A percentile compares a stretch with the other conserved stretches of the same genome.
phyloP scores from a whole-genome alignment of 2,113 vertebrate genomes.

The Rhinolophus ferrumequinum region DNA sequence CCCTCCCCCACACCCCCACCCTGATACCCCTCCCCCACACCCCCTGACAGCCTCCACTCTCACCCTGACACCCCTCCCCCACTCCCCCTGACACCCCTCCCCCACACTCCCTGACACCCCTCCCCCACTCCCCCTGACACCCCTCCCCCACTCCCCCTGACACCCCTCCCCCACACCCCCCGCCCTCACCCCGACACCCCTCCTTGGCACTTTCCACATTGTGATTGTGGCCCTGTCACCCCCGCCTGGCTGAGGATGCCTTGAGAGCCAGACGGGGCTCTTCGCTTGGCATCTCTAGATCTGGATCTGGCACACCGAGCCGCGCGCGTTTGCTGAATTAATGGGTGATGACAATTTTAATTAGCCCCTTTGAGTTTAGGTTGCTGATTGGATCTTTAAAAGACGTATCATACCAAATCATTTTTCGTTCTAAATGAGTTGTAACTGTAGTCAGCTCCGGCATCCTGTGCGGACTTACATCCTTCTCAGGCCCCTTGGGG shows the following conservation, averaged over 20 bases:
- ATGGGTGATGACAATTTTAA: background rate
- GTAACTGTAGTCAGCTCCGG: rapidly evolving
- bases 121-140: too few relatives aligned
- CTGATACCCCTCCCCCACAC: background rate
- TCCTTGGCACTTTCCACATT: background rate
- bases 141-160: too few relatives aligned
- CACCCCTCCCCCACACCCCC: too few relatives aligned
- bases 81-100: too few relatives aligned
- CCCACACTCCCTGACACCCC: too few relatives aligned
- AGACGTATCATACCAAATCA: background rate
- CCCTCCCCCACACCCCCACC: too few relatives aligned
- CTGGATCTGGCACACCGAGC: background rate
- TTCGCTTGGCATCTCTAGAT: background rate
- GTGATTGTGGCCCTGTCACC: background rate
- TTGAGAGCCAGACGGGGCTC: background rate
- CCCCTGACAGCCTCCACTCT: too few relatives aligned
- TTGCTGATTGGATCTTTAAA: slow-evolving; percentile 26
- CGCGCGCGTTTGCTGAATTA: background rate
- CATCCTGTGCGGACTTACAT: rapidly evolving
- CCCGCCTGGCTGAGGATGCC: background rate
- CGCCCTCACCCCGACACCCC: too few relatives aligned
- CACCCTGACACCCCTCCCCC: too few relatives aligned
- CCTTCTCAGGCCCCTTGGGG: background rate
- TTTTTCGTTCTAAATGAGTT: background rate
- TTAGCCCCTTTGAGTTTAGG: slow-evolving; percentile 38